phyloP scores from a whole-genome alignment of 2,888 invertebrate genomes.

The Smittia aterrima region DNA sequence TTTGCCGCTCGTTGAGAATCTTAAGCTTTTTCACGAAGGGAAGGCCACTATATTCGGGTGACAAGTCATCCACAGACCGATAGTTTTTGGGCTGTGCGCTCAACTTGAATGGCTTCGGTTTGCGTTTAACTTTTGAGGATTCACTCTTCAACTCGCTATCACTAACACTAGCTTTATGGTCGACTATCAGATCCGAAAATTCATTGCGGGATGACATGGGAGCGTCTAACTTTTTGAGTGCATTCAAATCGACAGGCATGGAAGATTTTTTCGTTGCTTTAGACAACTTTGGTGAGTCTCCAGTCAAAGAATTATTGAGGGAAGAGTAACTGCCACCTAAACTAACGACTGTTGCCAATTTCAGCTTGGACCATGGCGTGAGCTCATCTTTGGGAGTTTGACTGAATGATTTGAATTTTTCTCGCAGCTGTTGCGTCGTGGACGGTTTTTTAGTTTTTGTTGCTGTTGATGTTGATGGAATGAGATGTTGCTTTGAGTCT shows the following conservation, averaged over 20 bases:
- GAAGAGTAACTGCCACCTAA: conserved; percentile 51
- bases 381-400: conserved; percentile 47
- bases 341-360: conserved; percentile 62
- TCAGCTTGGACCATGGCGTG: conserved; percentile 74
- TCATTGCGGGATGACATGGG: background rate
- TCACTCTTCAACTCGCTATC: conserved; percentile 43
- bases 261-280: conserved; percentile 28
- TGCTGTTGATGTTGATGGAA: conserved; percentile 47
- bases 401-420: conserved; percentile 56
- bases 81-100: conserved; percentile 62
- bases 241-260: conserved; percentile 38
- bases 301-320: conserved; percentile 47
- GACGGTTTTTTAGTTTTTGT: conserved; percentile 47
- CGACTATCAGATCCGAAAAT: background rate
- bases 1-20: conserved; percentile 83
- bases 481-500: conserved; percentile 44
- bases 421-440: conserved; percentile 52
- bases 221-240: conserved; percentile 10
- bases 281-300: conserved; percentile 43
- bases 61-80: conserved; percentile 80
- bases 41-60: conserved; percentile 80
- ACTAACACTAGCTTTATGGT: conserved; percentile 42
- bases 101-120: conserved; percentile 43
- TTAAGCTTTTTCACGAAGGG: conserved; percentile 87
- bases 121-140: conserved; percentile 39